These are phyloP conservation scores for Ploceus nigricollis DNA, from an alignment of 2,113 vertebrate species.

Conservation along the genomic window DNA sequence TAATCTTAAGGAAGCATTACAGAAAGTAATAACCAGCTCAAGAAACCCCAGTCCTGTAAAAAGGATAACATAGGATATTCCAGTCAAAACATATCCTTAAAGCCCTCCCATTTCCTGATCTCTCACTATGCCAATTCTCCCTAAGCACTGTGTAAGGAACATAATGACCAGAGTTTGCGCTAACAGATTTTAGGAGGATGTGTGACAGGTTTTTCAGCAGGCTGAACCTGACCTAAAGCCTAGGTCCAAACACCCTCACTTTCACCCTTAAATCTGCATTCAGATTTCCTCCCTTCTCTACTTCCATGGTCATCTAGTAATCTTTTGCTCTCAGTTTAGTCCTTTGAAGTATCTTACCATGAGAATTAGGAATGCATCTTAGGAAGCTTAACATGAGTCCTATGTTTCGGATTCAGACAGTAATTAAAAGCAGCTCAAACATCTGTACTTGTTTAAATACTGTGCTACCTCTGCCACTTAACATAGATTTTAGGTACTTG, in stretches of 20 bases:
- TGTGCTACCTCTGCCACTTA: background rate
- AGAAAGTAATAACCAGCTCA: background rate
- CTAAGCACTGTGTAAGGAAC: background rate
- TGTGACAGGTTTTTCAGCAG: background rate
- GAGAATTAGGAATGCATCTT: background rate
- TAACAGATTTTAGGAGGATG: background rate
- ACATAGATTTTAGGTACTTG: background rate
- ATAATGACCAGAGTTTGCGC: fast-evolving
- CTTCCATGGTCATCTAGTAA: background rate
- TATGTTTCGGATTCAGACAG: background rate
- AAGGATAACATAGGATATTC: background rate
- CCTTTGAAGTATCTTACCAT: background rate
- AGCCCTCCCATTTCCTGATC: background rate
- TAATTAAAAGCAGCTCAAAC: background rate
- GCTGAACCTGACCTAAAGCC: background rate
- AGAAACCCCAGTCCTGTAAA: background rate
- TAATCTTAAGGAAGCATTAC: background rate
- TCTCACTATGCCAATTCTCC: background rate
- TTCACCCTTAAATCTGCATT: background rate
- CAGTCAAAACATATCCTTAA: background rate
- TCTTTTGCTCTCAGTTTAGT: background rate
- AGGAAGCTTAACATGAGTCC: background rate
- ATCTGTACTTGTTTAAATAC: background rate
- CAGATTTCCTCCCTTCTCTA: background rate
- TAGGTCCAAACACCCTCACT: background rate